These are phyloP conservation scores for Serilophus lunatus DNA, from an alignment of 2,113 vertebrate genomes.

Conservation along the genomic window DNA sequence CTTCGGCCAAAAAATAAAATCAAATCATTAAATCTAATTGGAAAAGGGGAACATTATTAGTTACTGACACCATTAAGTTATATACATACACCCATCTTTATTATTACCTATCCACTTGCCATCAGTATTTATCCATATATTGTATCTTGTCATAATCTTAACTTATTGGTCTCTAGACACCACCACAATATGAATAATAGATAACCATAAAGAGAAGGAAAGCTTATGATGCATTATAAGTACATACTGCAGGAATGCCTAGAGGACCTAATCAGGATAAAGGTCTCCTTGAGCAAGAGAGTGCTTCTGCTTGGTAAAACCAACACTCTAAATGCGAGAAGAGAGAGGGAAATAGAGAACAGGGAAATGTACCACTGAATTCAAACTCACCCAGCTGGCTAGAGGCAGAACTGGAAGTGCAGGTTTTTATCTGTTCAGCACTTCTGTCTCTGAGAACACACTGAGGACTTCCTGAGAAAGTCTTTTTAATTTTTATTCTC, in stretches of 20 bases:
- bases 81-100: not conserved
- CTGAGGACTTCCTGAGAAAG: not conserved
- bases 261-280: not conserved
- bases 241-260: not conserved
- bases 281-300: not conserved
- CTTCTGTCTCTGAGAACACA: not conserved
- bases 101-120: not conserved
- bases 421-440: not conserved
- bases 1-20: not conserved
- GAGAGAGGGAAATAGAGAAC: not conserved
- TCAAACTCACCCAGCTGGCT: not conserved
- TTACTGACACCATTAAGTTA: not conserved
- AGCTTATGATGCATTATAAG: not conserved
- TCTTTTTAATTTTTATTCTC: not conserved
- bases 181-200: slow-evolving; percentile 26
- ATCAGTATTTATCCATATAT: not conserved
- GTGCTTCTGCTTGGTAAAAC: not conserved
- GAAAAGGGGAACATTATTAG: not conserved
- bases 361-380: not conserved
- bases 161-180: slow-evolving; percentile 5
- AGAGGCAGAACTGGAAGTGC: not conserved
- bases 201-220: not conserved
- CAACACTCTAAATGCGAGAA: not conserved
- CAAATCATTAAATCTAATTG: not conserved
- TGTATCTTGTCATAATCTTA: not conserved